A percentile compares a stretch with the other conserved stretches of the same genome.
These are phyloP conservation scores for Chymomyza procnemis DNA, from an alignment of 2,888 invertebrate species.

Conservation along the genomic window DNA sequence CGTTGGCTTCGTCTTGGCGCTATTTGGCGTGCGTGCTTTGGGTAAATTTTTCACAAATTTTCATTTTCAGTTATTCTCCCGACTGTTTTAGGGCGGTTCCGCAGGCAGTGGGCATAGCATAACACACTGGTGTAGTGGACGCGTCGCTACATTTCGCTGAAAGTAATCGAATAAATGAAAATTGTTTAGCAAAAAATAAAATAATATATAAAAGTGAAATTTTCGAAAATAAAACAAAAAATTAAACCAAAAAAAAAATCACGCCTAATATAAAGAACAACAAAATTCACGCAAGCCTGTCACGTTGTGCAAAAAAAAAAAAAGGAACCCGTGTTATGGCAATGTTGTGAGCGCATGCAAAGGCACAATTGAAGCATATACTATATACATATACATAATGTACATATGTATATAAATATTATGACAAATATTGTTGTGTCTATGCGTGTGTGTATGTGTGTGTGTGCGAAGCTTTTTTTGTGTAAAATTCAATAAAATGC, in stretches of 20 bases:
- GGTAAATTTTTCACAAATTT: conserved; percentile 77
- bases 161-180: conserved; percentile 12
- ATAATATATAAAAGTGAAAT: conserved; percentile 35
- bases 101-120: conserved; percentile 73
- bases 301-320: neutral
- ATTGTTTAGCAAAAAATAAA: conserved; percentile 24
- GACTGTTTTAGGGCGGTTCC: conserved; percentile 80
- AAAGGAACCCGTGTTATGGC: neutral
- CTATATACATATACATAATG: conserved; percentile 26
- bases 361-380: conserved; percentile 31
- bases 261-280: neutral
- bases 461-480: conserved; percentile 23
- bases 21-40: conserved; percentile 64
- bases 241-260: conserved; percentile 14
- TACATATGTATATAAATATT: neutral
- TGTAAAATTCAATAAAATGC: conserved; percentile 74
- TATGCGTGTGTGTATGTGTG: neutral
- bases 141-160: neutral
- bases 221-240: conserved; percentile 31
- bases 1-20: conserved; percentile 33
- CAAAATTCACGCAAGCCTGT: neutral
- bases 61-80: conserved; percentile 79
- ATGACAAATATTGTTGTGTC: neutral
- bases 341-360: conserved; percentile 30
- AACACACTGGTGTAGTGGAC: conserved; percentile 6